A percentile compares a stretch with the other conserved stretches of the same genome.
Conservation (phyloP, 1,140 invertebrate species). For the Andrena cerasifolii region DNA sequence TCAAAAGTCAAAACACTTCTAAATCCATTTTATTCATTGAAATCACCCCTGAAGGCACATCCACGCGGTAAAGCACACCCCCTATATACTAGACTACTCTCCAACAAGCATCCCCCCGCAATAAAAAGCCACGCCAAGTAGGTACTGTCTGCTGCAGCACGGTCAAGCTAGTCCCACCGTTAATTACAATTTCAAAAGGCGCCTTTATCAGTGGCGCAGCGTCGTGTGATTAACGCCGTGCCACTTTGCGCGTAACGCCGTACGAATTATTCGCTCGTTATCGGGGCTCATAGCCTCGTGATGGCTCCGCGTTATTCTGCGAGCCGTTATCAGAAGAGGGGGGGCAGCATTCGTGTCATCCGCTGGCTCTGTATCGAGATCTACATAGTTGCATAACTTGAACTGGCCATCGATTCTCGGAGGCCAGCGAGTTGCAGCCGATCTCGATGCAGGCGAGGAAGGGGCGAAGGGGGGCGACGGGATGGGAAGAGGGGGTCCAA, state of each 20-base stretch:
- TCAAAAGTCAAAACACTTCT: too few species aligned
- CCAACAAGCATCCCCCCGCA: too few species aligned
- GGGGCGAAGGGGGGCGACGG: background rate
- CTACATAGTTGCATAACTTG: constrained; percentile 72
- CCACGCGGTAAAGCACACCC: too few species aligned
- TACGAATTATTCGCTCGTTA: constrained; percentile 30
- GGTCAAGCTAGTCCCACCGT: background rate
- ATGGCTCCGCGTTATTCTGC: constrained; percentile 3
- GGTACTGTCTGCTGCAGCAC: background rate
- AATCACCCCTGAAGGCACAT: too few species aligned
- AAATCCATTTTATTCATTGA: too few species aligned
- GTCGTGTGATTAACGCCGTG: constrained; percentile 35
- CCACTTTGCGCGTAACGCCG: background rate
- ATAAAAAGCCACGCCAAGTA: too few species aligned
- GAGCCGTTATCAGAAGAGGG: constrained; percentile 31
- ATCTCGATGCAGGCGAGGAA: constrained; percentile 51
- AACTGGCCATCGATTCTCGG: constrained; percentile 62
- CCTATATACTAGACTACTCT: too few species aligned
- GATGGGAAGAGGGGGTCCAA: constrained; percentile 47
- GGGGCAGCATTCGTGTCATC: constrained; percentile 38
- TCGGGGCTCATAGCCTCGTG: constrained; percentile 29
- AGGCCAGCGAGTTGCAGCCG: constrained; percentile 41
- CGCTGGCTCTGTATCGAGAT: constrained; percentile 63
- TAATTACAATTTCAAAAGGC: constrained; percentile 47
- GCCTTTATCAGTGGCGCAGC: constrained; percentile 23